Evolutionary conservation across 2,888 invertebrate genomes (phyloP).

Genomic region (Nephrocerus scutellatus): DNA sequence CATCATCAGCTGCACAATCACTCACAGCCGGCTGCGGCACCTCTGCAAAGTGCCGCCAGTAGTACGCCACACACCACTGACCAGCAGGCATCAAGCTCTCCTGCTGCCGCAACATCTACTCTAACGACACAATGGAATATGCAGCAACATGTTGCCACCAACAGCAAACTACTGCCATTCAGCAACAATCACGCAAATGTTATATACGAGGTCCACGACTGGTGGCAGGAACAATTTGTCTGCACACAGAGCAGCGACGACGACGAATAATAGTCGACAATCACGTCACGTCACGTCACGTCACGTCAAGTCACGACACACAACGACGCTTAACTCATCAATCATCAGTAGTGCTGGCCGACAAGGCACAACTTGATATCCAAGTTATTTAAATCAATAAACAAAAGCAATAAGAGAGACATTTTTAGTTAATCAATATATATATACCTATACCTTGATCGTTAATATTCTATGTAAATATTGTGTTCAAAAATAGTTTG

Average conservation of each 20-base stretch:
- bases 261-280: too few species aligned
- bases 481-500: too few species aligned
- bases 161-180: slow-evolving; percentile 35
- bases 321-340: too few species aligned
- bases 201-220: slow-evolving; percentile 70
- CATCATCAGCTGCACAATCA: slow-evolving; percentile 22
- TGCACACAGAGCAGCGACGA: slow-evolving; percentile 59
- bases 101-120: slow-evolving; percentile 10
- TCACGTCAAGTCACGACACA: too few species aligned
- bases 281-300: too few species aligned
- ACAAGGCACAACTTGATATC: too few species aligned
- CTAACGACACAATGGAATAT: background rate
- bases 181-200: slow-evolving; percentile 45
- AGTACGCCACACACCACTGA: slow-evolving; percentile 29
- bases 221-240: slow-evolving; percentile 76
- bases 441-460: too few species aligned
- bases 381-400: too few species aligned
- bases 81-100: slow-evolving; percentile 34
- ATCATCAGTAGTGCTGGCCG: too few species aligned
- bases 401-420: too few species aligned
- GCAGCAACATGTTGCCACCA: slow-evolving; percentile 11
- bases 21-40: slow-evolving; percentile 2
- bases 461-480: too few species aligned
- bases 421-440: too few species aligned
- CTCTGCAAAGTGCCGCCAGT: slow-evolving; percentile 28